Evolutionary conservation across 2,113 vertebrate species (phyloP), one percentile per base, ranked within the genome.

Genomic region (Labeo rohita): DNA sequence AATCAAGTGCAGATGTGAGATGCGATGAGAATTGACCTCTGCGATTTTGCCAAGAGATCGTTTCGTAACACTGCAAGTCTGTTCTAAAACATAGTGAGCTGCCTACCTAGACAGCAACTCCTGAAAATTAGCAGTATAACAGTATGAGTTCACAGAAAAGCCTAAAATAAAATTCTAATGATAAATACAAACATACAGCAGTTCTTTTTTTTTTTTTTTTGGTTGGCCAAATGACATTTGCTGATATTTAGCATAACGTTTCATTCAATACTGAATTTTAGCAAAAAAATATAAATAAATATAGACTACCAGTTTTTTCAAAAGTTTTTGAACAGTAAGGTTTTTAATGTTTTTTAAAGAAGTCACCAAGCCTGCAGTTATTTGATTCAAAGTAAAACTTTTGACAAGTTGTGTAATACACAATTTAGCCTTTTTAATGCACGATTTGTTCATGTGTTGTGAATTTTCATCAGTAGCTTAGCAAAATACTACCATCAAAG

Each of bases 1-100:
- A 81, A 81, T 81, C 79, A 81, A 10, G n/a, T 81, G 65, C 43
- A 65, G 79, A 81, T n/a, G 15, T 28, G n/a, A 80, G 59, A 80
- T 65, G 78, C 21, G 2, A 74, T 49, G 73, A 66, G 61, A 81
- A 65, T 49, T 63, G 63, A 63, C 39, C 56, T 80, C 65, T 43
- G 49, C 43, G 16, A 11, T 80, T 63, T 49, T 49, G 43, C 59
- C 43, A 81, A 65, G 79, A 28, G 59, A 81, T 81, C 43, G 5
- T 81, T 81, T 65, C 59, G 16, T 66, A 81, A 49, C 79, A 81
- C 79, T 65, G 23, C 16, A 18, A n/a, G n/a, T 34, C n/a, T 47
- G 21, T 80, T 65, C n/a, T n/a, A 34, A 54, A 6, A 18, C 0
- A 18, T 15, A 63, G 4, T 15, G 56, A 63, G 56, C 12, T 16